Base-by-base conservation (phyloP, 2,888 invertebrate species). In the Cryptops parisi region DNA sequence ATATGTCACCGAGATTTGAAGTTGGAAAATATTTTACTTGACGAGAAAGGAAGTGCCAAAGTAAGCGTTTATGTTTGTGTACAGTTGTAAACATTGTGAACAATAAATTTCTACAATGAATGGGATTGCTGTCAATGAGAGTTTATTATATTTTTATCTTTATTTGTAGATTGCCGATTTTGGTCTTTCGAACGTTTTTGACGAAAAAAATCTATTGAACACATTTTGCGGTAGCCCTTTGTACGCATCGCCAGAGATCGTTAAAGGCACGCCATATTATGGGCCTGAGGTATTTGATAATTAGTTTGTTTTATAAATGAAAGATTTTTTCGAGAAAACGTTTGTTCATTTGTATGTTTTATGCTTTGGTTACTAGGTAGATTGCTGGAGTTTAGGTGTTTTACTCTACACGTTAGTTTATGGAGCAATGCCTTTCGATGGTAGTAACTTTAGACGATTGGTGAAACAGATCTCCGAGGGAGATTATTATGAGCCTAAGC, bases 371-470 rank as follows among this genome's bases (percentile, higher is more conserved):
- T n/a, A 62, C 9, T 60, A 73, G 72, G 74, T 75, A 25, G 75
- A 75, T 61, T 74, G 72, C 59, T 78, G 78, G 97, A 96, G 96
- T 23, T 73, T 98, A 57, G 98, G 97, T 53, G 97, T 98, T 47
- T 76, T 98, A 47, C 76, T 98, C 9, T 98, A 98, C 70, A 97
- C 97, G 46, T 76, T 98, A 65, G 96, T 98, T 60, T 98, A 97
- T 70, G 97, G 97, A 62, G 93, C 96, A 59, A 98, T 98, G 98
- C 98, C 78, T 52, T 97, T 97, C 69, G 97, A 97, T 73, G 97
- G 97, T 57, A 89, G 91, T 58, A 94, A 97, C 74, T 97, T 97
- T 72, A 93, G 93, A 71, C 80, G 89, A 64, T 80, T 98, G 65
- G 93, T 94, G 58, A 84, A 87, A 67, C 94, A 96, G 73, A 97